Evolutionary conservation across 2,113 vertebrate species (phyloP).

Genomic region (Elaphurus davidianus): DNA sequence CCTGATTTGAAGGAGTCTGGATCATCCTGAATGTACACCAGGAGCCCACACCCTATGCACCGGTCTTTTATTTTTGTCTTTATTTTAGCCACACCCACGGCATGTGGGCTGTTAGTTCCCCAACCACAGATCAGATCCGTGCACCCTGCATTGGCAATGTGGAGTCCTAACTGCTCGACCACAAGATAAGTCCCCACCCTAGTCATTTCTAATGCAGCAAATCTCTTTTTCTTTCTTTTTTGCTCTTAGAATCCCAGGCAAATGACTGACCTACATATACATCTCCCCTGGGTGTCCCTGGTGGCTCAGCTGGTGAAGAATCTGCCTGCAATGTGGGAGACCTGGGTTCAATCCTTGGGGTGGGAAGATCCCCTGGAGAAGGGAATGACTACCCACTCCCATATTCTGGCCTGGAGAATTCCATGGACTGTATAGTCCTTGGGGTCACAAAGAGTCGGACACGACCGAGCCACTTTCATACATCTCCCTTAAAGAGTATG

Average conservation of each 20-base stretch:
- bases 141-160: neutral
- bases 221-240: neutral
- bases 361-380: neutral
- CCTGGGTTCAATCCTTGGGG: neutral
- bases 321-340: neutral
- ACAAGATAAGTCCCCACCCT: neutral
- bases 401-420: neutral
- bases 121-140: neutral
- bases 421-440: neutral
- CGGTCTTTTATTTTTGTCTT: neutral
- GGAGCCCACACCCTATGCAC: neutral
- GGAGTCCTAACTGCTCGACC: neutral
- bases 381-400: neutral
- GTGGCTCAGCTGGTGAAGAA: neutral
- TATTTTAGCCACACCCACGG: neutral
- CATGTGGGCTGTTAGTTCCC: neutral
- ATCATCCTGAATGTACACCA: neutral
- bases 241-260: neutral
- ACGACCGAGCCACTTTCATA: neutral
- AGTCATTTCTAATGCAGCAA: neutral
- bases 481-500: neutral
- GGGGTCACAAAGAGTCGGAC: neutral
- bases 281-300: neutral
- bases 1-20: neutral
- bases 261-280: neutral